Conservation (phyloP, 1,140 invertebrate species). For the Anoplophora glabripennis region DNA sequence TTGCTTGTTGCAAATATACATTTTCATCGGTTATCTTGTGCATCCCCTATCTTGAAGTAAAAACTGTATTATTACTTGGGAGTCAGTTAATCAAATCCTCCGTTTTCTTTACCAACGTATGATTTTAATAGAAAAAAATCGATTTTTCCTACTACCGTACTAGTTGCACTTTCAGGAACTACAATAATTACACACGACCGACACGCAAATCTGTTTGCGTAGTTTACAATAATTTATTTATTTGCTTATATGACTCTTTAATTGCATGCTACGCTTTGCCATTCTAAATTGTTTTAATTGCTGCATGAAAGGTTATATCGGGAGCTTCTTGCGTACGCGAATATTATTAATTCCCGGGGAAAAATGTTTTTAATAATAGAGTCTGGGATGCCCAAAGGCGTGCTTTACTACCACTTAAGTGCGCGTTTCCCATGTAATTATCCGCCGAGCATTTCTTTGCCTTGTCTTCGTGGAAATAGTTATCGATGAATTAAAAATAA, state of each 20-base stretch:
- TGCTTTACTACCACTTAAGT: neutral
- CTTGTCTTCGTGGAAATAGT: too few relatives aligned
- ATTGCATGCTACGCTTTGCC: conserved; percentile 2
- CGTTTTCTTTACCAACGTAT: too few relatives aligned
- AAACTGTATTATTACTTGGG: too few relatives aligned
- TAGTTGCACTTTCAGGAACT: neutral
- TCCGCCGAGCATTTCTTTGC: too few relatives aligned
- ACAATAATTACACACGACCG: conserved; percentile 10
- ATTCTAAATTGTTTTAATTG: conserved; percentile 8
- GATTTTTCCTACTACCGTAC: too few relatives aligned
- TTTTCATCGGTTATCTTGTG: too few relatives aligned
- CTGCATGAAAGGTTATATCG: conserved; percentile 3
- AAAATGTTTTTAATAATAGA: conserved; percentile 1
- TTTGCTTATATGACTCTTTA: conserved; percentile 14
- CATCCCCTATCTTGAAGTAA: too few relatives aligned
- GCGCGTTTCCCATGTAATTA: too few relatives aligned
- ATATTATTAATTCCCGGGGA: neutral
- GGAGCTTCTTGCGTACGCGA: conserved; percentile 5
- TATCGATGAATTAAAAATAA: too few relatives aligned
- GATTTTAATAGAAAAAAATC: too few relatives aligned
- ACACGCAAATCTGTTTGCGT: conserved; percentile 12
- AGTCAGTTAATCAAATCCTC: too few relatives aligned
- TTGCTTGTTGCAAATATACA: too few relatives aligned
- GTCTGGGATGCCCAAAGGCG: neutral
- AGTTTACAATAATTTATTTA: conserved; percentile 16